Base-by-base conservation (phyloP, 2,797 vertebrate species). In the Pseudopleuronectes americanus region DNA sequence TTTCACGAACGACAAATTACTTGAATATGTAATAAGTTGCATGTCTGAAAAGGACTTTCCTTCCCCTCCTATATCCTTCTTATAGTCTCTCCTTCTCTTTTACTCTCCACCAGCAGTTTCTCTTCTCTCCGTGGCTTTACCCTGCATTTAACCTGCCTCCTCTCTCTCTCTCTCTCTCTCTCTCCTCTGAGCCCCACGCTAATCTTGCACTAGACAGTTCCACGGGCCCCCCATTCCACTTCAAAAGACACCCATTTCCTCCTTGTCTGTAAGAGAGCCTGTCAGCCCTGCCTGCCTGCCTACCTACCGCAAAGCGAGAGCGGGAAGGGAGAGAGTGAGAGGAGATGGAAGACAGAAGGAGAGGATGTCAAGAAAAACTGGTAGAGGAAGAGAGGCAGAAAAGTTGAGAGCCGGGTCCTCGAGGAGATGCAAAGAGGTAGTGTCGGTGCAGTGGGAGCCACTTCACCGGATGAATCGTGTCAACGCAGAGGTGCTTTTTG, bases 171-270 rank as follows among this genome's bases (percentile, higher is more conserved):
- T 70, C 26, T 26, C 26, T 26, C 56, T 74, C 58, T 45, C 43
- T 57, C 68, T 36, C 59, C 72, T 75, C 70, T 68, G 68, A 71
- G 76, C 84, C 68, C 81, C 80, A 80, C 74, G 63, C 89, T 92
- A 93, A 94, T 93, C 91, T 91, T 83, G 79, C 81, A 84, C 84
- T 84, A 91, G 87, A 92, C 92, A 89, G 81, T 87, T 93, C 90
- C 90, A 93, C 74, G 48, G 89, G 89, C 84, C 84, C 73, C 88
- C 90, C 89, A 92, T 93, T 93, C 88, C 84, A 93, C 93, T 93
- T 94, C 93, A 95, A 95, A 94, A 91, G 87, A 74, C 86, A 88
- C 76, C 84, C 86, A 86, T 90, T 88, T 90, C 84, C 89, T 81
- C 81, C 81, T 87, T 78, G 88, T 92, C 91, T 91, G 87, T 84